These are phyloP conservation scores for Gnatocerus cornutus DNA, from an alignment of 2,888 invertebrate species.

Conservation along the genomic window DNA sequence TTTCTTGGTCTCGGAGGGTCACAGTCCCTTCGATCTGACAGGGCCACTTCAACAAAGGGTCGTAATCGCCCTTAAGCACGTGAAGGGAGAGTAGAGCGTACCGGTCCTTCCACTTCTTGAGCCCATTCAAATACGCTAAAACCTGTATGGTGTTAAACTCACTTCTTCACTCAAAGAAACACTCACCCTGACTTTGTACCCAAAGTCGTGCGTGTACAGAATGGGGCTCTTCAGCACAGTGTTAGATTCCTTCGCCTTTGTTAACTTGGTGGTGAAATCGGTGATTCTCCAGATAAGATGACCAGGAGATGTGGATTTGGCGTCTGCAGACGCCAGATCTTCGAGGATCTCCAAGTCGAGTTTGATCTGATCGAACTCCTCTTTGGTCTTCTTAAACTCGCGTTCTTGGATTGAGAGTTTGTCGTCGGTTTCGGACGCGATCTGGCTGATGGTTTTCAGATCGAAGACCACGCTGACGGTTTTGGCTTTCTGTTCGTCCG, in stretches of 20 bases:
- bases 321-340: slow-evolving; percentile 54
- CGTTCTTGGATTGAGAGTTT: slow-evolving; percentile 72
- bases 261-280: slow-evolving; percentile 78
- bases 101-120: slow-evolving; percentile 84
- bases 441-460: slow-evolving; percentile 72
- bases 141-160: slow-evolving; percentile 71
- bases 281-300: slow-evolving; percentile 83
- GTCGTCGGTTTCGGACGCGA: slow-evolving; percentile 72
- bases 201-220: slow-evolving; percentile 81
- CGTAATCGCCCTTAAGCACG: slow-evolving; percentile 81
- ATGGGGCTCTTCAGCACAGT: slow-evolving; percentile 78
- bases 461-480: slow-evolving; percentile 72
- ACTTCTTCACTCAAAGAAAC: slow-evolving; percentile 27
- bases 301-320: slow-evolving; percentile 68
- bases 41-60: slow-evolving; percentile 82
- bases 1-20: slow-evolving; percentile 76
- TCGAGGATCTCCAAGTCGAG: slow-evolving; percentile 72
- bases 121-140: slow-evolving; percentile 81
- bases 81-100: slow-evolving; percentile 81
- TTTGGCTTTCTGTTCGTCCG: slow-evolving; percentile 71
- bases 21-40: slow-evolving; percentile 80
- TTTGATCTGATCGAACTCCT: slow-evolving; percentile 70
- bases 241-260: slow-evolving; percentile 79
- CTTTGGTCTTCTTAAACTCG: slow-evolving; percentile 68
- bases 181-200: slow-evolving; percentile 81